Conservation (phyloP, 2,888 invertebrate species). For the Drosophila rubida region DNA sequence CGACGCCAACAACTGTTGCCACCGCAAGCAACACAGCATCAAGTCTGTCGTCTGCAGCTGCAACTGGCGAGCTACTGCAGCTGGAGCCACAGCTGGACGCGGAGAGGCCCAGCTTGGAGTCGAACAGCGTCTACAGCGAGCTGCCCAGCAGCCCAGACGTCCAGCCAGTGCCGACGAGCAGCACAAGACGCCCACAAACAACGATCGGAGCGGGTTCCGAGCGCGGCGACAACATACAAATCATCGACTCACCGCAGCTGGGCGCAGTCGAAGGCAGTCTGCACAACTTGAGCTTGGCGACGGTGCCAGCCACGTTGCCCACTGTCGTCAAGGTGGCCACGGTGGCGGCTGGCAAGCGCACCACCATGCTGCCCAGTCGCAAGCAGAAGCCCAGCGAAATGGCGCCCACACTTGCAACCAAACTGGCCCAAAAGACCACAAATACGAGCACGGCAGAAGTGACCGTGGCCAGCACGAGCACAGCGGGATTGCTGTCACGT, state of each 20-base stretch:
- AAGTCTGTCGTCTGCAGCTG: slow-evolving; percentile 14
- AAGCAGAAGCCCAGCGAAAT: slow-evolving; percentile 34
- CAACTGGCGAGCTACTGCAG: slow-evolving; percentile 10
- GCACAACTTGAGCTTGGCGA: slow-evolving; percentile 56
- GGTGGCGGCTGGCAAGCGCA: slow-evolving; percentile 27
- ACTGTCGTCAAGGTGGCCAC: slow-evolving; percentile 19
- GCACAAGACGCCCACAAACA: slow-evolving; percentile 28
- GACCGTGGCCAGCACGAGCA: slow-evolving; percentile 10
- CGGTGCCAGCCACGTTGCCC: slow-evolving; percentile 49
- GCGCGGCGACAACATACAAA: slow-evolving; percentile 76
- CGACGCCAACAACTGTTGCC: slow-evolving; percentile 57
- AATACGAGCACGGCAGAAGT: slow-evolving; percentile 26
- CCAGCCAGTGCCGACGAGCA: slow-evolving; percentile 23
- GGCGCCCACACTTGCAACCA: slow-evolving; percentile 32
- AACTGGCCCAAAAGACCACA: slow-evolving; percentile 8
- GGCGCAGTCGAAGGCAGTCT: slow-evolving; percentile 28
- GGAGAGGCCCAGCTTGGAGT: slow-evolving; percentile 66
- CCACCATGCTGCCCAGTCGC: slow-evolving; percentile 22
- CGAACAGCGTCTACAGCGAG: slow-evolving; percentile 82
- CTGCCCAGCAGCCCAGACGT: slow-evolving; percentile 35
- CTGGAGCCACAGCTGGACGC: neutral
- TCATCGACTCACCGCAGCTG: slow-evolving; percentile 78
- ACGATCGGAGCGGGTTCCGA: neutral
- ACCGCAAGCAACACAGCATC: slow-evolving; percentile 18
- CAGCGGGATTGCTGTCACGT: slow-evolving; percentile 21